Evolutionary conservation across 2,797 vertebrate genomes (phyloP), one percentile per base, ranked within the genome.

Genomic region (Meriones psammophilus): DNA sequence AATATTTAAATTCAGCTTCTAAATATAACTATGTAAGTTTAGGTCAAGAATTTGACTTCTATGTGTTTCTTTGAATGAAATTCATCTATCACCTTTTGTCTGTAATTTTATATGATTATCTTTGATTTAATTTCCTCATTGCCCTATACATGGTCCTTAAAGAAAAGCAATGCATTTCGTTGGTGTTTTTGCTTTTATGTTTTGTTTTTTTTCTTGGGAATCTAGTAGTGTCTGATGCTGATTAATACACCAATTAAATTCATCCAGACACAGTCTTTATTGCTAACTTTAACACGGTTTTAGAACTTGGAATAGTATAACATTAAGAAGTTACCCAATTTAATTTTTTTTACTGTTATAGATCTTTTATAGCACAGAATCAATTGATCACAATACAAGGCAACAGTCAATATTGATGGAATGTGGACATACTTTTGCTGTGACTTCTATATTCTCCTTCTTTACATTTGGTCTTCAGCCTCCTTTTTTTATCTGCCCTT

Each of bases 1-100:
- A 89, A 87, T 12, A 73, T 3, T 54, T 84, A 6, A 62, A 78
- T 93, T 92, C 50, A 77, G 42, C 14, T 66, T 93, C 30, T 93
- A 5, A 83, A 50, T 92, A 6, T 94, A 9, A 73, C 0, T 30
- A 22, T 10, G 18, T 56, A 78, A 85, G 89, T 8, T 80, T 93
- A 15, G 2, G 7, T 42, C 81, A 89, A 86, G 69, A 42, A 56
- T 30, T 66, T 66, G 30, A 66, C 0, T 54, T n/a, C 15, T 69
- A 12, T 56, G 13, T 4, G 18, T 58, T 22, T 68, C 9, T 85
- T 2, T 50, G 30, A 79, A 10, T 62, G 33, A 60, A 85, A 88
- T 68, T 90, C 28, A 90, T 4, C 6, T 28, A 64, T 62, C 17
- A 50, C 3, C 1, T 83, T 46, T 30, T 64, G 42, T 56, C 20